These are phyloP conservation scores for Basileuterus tristriatus DNA, from an alignment of 2,797 vertebrate genomes.

Conservation along the genomic window DNA sequence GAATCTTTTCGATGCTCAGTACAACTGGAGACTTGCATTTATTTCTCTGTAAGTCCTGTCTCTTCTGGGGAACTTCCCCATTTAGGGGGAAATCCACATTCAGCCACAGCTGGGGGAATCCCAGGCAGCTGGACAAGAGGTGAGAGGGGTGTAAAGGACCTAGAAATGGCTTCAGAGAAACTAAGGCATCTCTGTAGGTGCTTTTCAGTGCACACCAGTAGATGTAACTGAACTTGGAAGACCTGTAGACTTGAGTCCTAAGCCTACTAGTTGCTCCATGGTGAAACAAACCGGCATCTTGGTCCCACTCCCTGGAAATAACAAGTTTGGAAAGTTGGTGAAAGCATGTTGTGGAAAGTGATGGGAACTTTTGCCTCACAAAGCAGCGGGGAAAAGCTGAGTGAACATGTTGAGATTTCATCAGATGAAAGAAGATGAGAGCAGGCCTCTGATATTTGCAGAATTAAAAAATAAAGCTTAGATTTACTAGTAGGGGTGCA, in stretches of 20 bases:
- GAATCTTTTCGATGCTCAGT: background rate
- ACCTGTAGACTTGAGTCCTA: background rate
- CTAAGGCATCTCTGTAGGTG: background rate
- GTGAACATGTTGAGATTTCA: background rate
- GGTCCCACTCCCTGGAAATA: background rate
- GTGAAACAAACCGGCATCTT: background rate
- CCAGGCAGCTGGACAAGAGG: slow-evolving; percentile 32
- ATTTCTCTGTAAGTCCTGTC: background rate
- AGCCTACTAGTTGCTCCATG: background rate
- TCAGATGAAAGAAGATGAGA: background rate
- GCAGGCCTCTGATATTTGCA: background rate
- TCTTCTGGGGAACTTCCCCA: slow-evolving; percentile 37
- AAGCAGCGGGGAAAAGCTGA: background rate
- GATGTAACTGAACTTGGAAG: background rate
- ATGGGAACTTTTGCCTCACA: background rate
- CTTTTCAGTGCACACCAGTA: background rate
- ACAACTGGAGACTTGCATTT: background rate
- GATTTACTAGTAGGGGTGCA: background rate
- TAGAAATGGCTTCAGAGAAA: background rate
- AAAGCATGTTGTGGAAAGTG: background rate
- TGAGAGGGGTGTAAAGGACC: background rate
- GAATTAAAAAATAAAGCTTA: background rate
- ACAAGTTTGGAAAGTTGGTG: background rate
- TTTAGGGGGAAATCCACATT: slow-evolving; percentile 48
- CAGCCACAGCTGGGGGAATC: slow-evolving; percentile 22